Base-by-base conservation (phyloP, 2,888 invertebrate genomes). In the Microlaimidae sp. region DNA sequence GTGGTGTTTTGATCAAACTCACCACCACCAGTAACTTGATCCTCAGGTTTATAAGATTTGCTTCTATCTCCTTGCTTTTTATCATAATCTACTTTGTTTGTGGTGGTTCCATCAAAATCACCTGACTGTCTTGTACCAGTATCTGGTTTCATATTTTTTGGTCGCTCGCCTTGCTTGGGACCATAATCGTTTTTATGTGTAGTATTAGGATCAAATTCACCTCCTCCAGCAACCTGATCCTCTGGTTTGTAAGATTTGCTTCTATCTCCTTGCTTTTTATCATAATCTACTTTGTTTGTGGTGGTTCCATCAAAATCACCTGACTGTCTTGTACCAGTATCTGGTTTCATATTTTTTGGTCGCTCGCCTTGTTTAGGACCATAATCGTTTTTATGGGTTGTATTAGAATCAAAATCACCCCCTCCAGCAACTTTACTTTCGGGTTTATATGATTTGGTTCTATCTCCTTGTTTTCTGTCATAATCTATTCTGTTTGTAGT, bases 161-260 rank as follows among this genome's bases (percentile, higher is more conserved):
- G 43, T n/a, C 43, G n/a, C 23, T 43, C 43, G 7, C 43, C 43
- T 21, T 43, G 43, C 43, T 43, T 43, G 21, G 43, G 43, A 7
- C 43, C 43, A 24, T 43, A 43, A n/a, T 43, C 43, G n/a, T 5
- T 10, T 43, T 43, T 43, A 7, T 10, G 13, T 7, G 43, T 43
- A 5, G 43, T 19, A 24, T 43, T 21, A 24, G 17, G 21, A 19
- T 43, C 32, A 32, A 32, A 32, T 32, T 32, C 32, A 32, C 32
- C 32, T 13, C 10, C 7, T 32, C 32, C 32, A 13, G 7, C 32
- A 32, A 17, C 7, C 32, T 32, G 32, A 7, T 13, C n/a, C 23
- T 43, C 7, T n/a, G 17, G 23, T 24, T 24, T 43, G n/a, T 43
- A 43, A 43, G 7, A 21, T n/a, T 43, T 10, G 21, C 5, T 10